A percentile compares a stretch with the other conserved stretches of the same genome.
Evolutionary conservation across 2,888 invertebrate genomes (phyloP).

Genomic region (Xiphydria camelus): DNA sequence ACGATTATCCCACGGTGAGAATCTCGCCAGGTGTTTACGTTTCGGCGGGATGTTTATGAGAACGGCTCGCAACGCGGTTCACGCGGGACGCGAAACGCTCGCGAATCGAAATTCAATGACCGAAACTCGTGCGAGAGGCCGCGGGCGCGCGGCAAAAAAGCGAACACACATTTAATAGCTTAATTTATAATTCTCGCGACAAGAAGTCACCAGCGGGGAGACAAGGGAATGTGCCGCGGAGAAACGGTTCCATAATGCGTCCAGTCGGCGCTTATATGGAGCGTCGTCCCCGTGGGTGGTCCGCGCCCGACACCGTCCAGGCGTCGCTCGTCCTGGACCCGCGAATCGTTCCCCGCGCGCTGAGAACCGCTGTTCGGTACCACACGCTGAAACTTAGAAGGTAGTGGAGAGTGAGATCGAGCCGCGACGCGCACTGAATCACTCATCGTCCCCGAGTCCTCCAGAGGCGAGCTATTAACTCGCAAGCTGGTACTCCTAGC

Average conservation of each 20-base stretch:
- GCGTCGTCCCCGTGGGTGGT: constrained; percentile 55
- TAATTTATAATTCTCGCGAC: constrained; percentile 51
- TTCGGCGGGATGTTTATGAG: too few species aligned
- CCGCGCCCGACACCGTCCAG: constrained; percentile 45
- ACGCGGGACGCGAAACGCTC: too few species aligned
- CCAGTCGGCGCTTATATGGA: constrained; percentile 51
- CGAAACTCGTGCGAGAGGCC: not conserved
- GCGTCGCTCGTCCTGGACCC: constrained; percentile 40
- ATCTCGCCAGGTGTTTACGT: too few species aligned
- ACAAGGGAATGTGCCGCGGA: constrained; percentile 32
- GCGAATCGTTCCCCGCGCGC: constrained; percentile 7
- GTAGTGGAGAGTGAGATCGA: constrained; percentile 42
- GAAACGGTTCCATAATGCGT: constrained; percentile 43
- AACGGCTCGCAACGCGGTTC: too few species aligned
- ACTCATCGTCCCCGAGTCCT: constrained; percentile 46
- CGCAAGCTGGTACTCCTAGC: constrained; percentile 31
- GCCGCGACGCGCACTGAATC: constrained; percentile 51
- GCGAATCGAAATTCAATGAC: constrained; percentile 1
- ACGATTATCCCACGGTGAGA: too few species aligned
- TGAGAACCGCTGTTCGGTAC: constrained; percentile 34
- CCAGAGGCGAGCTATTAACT: constrained; percentile 49
- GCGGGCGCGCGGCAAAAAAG: constrained; percentile 25
- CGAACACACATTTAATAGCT: constrained; percentile 51
- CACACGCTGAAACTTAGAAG: constrained; percentile 27
- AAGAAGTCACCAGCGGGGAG: constrained; percentile 5